Percentiles rank a stretch among this genome's conserved stretches.
These are phyloP conservation scores for Athene cunicularia DNA, from an alignment of 2,113 vertebrate species.

Conservation along the genomic window DNA sequence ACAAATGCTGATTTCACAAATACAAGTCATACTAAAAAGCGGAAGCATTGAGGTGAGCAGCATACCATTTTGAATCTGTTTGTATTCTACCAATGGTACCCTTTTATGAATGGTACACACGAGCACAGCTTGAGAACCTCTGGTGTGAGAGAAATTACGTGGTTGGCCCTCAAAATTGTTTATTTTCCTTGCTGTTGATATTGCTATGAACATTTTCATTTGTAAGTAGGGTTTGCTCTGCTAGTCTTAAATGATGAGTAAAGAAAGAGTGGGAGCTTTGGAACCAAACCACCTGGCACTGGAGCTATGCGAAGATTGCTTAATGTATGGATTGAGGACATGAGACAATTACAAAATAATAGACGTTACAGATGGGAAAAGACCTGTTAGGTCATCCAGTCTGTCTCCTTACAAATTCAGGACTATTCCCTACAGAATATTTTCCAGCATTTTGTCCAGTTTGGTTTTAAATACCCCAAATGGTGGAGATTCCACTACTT, in stretches of 20 bases:
- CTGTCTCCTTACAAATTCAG: constrained; percentile 32
- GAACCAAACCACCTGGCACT: constrained; percentile 13
- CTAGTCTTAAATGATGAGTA: constrained; percentile 40
- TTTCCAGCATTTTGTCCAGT: constrained; percentile 36
- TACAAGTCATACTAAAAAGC: neutral
- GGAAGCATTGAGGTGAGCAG: neutral
- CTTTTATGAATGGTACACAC: neutral
- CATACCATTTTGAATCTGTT: neutral
- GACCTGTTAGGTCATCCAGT: constrained; percentile 29
- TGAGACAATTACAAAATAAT: constrained; percentile 37
- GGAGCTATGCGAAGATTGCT: neutral
- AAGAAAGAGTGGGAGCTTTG: constrained; percentile 28
- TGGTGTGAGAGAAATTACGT: neutral
- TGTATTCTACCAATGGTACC: neutral
- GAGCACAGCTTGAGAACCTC: neutral
- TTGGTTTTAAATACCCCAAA: constrained; percentile 33
- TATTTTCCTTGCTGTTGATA: neutral
- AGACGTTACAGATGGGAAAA: constrained; percentile 38
- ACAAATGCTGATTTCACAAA: neutral
- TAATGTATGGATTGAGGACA: constrained; percentile 38
- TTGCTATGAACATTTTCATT: constrained; percentile 11
- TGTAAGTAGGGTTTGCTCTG: constrained; percentile 8
- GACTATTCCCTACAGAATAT: neutral
- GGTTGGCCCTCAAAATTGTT: neutral
- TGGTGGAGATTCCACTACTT: constrained; percentile 23